Base-by-base conservation (phyloP, 2,797 vertebrate genomes). In the Myotis pilosus region DNA sequence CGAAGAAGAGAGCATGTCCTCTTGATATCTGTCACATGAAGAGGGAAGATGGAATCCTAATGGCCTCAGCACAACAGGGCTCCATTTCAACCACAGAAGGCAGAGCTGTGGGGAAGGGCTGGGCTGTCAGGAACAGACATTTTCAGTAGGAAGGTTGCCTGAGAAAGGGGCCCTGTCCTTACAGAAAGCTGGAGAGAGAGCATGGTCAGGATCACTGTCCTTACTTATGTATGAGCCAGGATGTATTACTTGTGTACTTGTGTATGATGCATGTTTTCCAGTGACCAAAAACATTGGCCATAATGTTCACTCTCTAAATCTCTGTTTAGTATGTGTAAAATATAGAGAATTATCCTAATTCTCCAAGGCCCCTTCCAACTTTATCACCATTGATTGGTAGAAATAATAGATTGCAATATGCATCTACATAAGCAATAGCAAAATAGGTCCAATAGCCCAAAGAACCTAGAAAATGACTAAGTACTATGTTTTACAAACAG, bases 1-100 rank as follows among this genome's bases (percentile, higher is more conserved):
- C 38, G 36, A 87, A 96, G 80, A 95, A 95, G 85, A 93, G 96
- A 97, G 95, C 25, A 10, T 3, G 91, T 86, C 19, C 20, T 97
- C 95, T 94, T 64, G 85, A 94, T 49, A 60, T 64, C 72, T 96
- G 25, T 93, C 74, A 47, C 84, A 30, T 6, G 80, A 92, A 74
- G 16, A 96, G 23, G 15, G 83, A 93, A 88, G 47, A 71, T 69
- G 74, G 82, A 47, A 28, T 51, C 82, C 87, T 94, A 92, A 95
- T 71, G 82, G 81, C 78, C 49, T 3, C 9, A 64, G 82, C 81
- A 82, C 96, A 94, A 92, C 92, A 96, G 85, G 93, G 36, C 30
- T 96, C 36, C 84, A 12, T 85, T 96, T 30, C 85, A 94, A 15
- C 87, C 72, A 62, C 72, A 47, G 64, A 9, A 93, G 92, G 90